These are phyloP conservation scores for Meiosimyza platycephala DNA, from an alignment of 2,888 invertebrate species.

Conservation along the genomic window DNA sequence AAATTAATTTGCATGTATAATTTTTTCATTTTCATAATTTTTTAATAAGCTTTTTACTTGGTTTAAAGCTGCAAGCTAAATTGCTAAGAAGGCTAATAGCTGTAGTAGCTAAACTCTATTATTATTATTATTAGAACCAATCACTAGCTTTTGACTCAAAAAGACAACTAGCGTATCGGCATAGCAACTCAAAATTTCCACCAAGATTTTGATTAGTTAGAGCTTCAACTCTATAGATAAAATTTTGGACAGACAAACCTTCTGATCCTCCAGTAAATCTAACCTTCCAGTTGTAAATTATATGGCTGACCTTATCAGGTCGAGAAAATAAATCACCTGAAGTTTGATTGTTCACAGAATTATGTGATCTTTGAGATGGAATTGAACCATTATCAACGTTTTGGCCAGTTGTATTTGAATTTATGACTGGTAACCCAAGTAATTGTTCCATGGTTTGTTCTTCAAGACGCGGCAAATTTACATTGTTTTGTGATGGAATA, in stretches of 20 bases:
- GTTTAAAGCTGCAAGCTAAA: no score
- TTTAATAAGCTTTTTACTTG: no score
- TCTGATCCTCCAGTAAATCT: constrained; percentile 14
- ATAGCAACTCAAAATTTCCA: constrained; percentile 26
- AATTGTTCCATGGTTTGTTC: constrained; percentile 3
- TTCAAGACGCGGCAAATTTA: constrained; percentile 20
- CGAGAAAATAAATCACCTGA: not conserved
- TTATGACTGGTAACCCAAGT: not conserved
- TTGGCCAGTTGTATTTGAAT: not conserved
- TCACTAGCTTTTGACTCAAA: constrained; percentile 24
- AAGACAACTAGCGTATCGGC: constrained; percentile 17
- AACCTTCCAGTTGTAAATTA: constrained; percentile 28
- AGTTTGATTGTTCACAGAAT: not conserved
- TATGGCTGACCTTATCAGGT: constrained; percentile 34
- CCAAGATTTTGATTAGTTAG: constrained; percentile 18
- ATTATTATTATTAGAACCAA: no score
- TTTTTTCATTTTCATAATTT: no score
- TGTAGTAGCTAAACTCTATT: no score
- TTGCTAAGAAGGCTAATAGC: no score
- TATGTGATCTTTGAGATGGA: not conserved
- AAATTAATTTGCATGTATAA: no score
- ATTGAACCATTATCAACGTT: not conserved
- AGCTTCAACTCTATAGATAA: constrained; percentile 28
- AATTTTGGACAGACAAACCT: constrained; percentile 25
- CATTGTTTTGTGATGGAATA: not conserved